A percentile compares a stretch with the other conserved stretches of the same genome.
phyloP scores from a whole-genome alignment of 1,140 invertebrate species.

The Ips typographus region DNA sequence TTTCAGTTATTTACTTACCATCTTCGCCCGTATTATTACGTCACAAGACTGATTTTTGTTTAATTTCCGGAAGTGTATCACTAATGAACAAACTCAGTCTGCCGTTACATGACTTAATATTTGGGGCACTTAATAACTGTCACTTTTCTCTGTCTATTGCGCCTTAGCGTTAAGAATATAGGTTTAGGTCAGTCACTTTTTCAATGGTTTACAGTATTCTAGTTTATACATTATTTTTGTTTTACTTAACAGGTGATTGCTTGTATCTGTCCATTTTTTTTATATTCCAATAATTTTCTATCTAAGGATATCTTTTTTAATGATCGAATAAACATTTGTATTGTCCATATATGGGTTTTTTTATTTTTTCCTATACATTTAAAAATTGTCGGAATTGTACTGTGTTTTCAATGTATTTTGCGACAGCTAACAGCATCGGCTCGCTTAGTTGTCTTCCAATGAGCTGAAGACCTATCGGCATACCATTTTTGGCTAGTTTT shows the following conservation, averaged over 20 bases:
- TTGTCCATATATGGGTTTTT: not conserved
- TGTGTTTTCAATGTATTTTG: slow-evolving; percentile 78
- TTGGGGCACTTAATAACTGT: too few species aligned
- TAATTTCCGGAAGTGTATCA: too few species aligned
- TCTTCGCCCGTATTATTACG: too few species aligned
- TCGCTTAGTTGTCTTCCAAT: slow-evolving; percentile 84
- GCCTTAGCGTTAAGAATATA: slow-evolving; percentile 2
- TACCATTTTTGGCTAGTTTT: slow-evolving; percentile 68
- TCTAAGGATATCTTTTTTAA: slow-evolving; percentile 6
- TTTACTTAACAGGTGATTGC: not conserved
- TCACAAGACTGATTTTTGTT: too few species aligned
- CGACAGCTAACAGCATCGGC: slow-evolving; percentile 72
- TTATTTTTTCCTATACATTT: slow-evolving; percentile 16
- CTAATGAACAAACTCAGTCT: too few species aligned
- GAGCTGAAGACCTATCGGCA: slow-evolving; percentile 92
- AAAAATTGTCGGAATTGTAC: slow-evolving; percentile 42
- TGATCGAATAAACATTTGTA: not conserved
- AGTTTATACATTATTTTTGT: slow-evolving; percentile 9
- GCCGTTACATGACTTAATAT: too few species aligned
- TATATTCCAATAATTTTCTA: slow-evolving; percentile 9
- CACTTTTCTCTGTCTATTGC: not conserved
- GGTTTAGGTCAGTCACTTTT: slow-evolving; percentile 5
- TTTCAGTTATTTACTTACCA: not conserved
- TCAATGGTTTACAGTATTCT: slow-evolving; percentile 23
- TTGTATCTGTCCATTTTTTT: not conserved